A percentile compares a stretch with the other conserved stretches of the same genome.
Conservation (phyloP, 2,888 invertebrate species). For the Megalurothrips usitatus region DNA sequence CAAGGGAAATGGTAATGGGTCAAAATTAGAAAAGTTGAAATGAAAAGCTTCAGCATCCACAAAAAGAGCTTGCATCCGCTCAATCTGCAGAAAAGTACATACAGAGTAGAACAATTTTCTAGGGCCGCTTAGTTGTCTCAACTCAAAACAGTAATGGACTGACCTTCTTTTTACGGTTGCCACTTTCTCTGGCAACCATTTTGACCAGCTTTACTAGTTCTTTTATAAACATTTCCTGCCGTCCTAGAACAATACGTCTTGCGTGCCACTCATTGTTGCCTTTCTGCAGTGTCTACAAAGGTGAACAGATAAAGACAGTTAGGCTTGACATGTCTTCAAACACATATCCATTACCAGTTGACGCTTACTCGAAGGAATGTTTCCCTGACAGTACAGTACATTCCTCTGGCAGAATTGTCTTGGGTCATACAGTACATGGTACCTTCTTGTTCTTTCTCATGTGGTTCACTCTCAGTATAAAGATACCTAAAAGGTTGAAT, state of each 20-base stretch:
- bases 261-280: conserved; percentile 67
- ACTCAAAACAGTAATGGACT: too few species aligned
- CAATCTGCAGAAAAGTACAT: conserved; percentile 52
- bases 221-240: conserved; percentile 88
- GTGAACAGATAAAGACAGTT: conserved; percentile 26
- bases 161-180: conserved; percentile 81
- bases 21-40: conserved; percentile 83
- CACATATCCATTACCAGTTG: neutral
- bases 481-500: conserved; percentile 56
- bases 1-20: conserved; percentile 88
- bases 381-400: conserved; percentile 87
- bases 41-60: conserved; percentile 76
- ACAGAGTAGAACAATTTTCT: too few species aligned
- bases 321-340: neutral
- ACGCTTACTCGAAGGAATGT: conserved; percentile 67
- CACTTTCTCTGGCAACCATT: conserved; percentile 82
- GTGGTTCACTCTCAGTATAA: conserved; percentile 89
- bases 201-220: conserved; percentile 84
- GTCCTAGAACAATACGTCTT: conserved; percentile 68
- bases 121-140: too few species aligned
- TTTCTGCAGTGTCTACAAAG: conserved; percentile 43
- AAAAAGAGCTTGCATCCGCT: conserved; percentile 77
- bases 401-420: conserved; percentile 67
- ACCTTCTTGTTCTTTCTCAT: conserved; percentile 73
- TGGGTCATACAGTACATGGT: conserved; percentile 65